Evolutionary conservation across 2,888 invertebrate genomes (phyloP).

Genomic region (Argyresthia albistria): DNA sequence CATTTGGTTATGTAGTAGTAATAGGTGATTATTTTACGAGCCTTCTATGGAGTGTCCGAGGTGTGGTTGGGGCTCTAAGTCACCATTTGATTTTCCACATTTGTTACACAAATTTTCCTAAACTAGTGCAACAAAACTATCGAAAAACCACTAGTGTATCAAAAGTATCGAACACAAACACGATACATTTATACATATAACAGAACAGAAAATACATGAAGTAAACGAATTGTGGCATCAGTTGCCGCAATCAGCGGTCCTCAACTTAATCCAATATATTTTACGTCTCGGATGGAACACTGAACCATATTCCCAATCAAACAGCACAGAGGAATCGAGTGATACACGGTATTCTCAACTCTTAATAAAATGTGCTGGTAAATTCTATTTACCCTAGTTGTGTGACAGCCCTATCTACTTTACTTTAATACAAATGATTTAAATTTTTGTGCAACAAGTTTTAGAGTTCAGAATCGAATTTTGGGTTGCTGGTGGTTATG

Average conservation of each 20-base stretch:
- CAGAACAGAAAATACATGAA: background rate
- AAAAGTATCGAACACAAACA: background rate
- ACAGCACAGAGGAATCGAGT: conserved; percentile 46
- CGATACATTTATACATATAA: too few species aligned
- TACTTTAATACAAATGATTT: conserved; percentile 2
- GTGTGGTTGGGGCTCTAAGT: too few species aligned
- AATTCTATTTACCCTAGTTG: conserved; percentile 23
- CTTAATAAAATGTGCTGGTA: conserved; percentile 65
- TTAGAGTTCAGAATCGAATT: conserved; percentile 6
- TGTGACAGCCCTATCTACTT: conserved; percentile 12
- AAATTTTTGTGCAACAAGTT: fast-evolving
- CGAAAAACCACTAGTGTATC: too few species aligned
- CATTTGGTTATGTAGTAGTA: too few species aligned
- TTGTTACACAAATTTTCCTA: too few species aligned
- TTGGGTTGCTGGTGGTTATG: background rate
- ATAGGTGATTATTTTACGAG: too few species aligned
- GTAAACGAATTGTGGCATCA: background rate
- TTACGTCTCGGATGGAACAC: conserved; percentile 31
- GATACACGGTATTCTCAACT: conserved; percentile 33
- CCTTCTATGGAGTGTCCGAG: too few species aligned
- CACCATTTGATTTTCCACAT: too few species aligned
- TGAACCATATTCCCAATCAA: conserved; percentile 67
- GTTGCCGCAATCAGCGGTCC: conserved; percentile 38
- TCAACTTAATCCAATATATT: conserved; percentile 43
- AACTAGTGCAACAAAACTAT: too few species aligned